Evolutionary conservation across 2,888 invertebrate species (phyloP).

Genomic region (Drosophila recens): DNA sequence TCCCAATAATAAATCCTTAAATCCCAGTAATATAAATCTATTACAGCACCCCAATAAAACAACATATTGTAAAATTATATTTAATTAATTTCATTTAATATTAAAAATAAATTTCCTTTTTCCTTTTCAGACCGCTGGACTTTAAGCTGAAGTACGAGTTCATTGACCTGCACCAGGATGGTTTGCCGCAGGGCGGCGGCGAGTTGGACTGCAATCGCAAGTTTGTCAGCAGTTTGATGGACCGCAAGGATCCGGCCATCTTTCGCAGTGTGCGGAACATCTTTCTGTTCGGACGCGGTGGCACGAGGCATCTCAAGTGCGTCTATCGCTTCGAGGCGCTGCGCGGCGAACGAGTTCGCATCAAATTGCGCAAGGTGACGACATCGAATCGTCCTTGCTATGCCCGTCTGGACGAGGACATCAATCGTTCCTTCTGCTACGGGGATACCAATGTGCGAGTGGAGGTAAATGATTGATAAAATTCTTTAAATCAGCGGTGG

Average conservation of each 20-base stretch:
- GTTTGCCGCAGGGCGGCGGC: slow-evolving; percentile 91
- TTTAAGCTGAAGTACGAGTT: slow-evolving; percentile 95
- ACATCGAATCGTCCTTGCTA: slow-evolving; percentile 87
- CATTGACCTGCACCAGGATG: slow-evolving; percentile 94
- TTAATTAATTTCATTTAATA: not conserved
- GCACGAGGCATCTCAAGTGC: slow-evolving; percentile 93
- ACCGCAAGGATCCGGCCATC: slow-evolving; percentile 88
- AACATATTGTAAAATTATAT: not conserved
- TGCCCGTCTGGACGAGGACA: slow-evolving; percentile 87
- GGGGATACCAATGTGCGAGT: slow-evolving; percentile 90
- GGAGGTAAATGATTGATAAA: too few relatives aligned
- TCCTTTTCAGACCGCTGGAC: slow-evolving; percentile 89
- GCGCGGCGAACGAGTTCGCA: slow-evolving; percentile 91
- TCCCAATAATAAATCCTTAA: too few relatives aligned
- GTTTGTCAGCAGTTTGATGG: slow-evolving; percentile 88
- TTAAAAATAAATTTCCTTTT: not conserved
- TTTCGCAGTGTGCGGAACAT: slow-evolving; percentile 93
- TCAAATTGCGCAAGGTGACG: slow-evolving; percentile 91
- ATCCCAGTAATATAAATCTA: too few relatives aligned
- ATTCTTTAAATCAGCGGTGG: too few relatives aligned
- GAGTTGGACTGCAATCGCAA: slow-evolving; percentile 89
- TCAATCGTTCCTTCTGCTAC: slow-evolving; percentile 89
- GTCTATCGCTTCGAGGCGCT: slow-evolving; percentile 95
- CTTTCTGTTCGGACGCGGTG: slow-evolving; percentile 94
- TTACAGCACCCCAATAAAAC: too few relatives aligned